Evolutionary conservation across 1,140 invertebrate species (phyloP), one percentile per base, ranked within the genome.

Genomic region (Orchesella cincta): DNA sequence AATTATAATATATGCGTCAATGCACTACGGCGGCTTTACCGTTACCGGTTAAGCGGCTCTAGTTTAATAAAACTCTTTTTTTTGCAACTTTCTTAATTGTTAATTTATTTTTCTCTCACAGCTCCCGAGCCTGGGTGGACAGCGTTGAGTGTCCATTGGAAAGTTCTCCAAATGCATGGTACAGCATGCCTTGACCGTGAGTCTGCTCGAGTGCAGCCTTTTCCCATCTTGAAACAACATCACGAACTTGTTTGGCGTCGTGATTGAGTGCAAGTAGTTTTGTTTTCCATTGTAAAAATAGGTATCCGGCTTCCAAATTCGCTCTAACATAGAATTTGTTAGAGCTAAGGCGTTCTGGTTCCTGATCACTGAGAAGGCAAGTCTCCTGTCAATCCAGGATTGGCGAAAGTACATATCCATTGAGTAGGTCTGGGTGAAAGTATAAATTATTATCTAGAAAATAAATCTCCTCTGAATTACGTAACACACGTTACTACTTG

Each of bases 141-240:
- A 97, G 79, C 90, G 87, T 83, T 95, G 94, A 26, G 90, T 91
- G 84, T 96, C 94, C 93, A 96, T 95, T 0, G 95, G 95, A 85
- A 96, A 97, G 82, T 94, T 91, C 85, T 93, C 91, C 46, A 97
- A 86, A 85, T 94, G 92, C 95, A 97, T 97, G 1, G 93, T 93
- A 85, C 95, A 97, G 46, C 91, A 92, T 35, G 95, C 94, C 86
- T 94, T 94, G 77, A 97, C 94, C 2, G 95, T 97, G 79, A 97
- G 86, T 80, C 94, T 93, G 64, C 92, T 92, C 31, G 94, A 96
- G 85, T 94, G 95, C n/a, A 95, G 88, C 0, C 96, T 91, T 67
- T 91, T 87, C 73, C 94, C 94, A 83, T 95, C 91, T 82, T 91
- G 90, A 85, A 90, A 90, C 14, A 96, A 89, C 54, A 94, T 87